These are phyloP conservation scores for Philonicus albiceps DNA, from an alignment of 2,888 invertebrate genomes.

Conservation along the genomic window DNA sequence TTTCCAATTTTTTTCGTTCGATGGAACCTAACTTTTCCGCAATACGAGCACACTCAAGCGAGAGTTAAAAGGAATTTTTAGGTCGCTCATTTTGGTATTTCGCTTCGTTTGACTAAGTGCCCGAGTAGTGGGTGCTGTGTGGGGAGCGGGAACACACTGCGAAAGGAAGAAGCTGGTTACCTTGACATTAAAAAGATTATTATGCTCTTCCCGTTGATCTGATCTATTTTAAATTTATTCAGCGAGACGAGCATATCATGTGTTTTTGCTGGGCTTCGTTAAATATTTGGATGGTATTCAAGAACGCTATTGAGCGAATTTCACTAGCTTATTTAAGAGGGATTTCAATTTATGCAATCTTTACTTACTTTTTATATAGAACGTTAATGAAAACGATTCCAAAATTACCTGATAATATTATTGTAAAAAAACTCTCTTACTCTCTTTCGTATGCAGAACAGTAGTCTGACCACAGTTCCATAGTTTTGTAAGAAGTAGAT, in stretches of 20 bases:
- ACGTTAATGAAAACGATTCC: too few relatives aligned
- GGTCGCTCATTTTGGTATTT: conserved; percentile 44
- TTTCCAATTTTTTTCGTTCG: conserved; percentile 43
- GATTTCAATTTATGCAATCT: neutral
- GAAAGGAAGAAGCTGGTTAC: neutral
- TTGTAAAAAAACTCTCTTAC: too few relatives aligned
- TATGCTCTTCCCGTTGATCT: neutral
- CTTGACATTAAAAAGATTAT: neutral
- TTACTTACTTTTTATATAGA: neutral
- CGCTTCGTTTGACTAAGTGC: conserved; percentile 42
- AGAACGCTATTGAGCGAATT: neutral
- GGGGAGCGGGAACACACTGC: neutral
- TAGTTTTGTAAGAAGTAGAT: too few relatives aligned
- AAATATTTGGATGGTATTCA: neutral
- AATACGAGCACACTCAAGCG: conserved; percentile 5
- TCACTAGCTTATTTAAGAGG: neutral
- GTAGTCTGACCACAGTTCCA: too few relatives aligned
- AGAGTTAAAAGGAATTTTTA: conserved; percentile 42
- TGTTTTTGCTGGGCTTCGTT: neutral
- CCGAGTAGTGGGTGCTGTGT: neutral
- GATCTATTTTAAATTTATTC: neutral
- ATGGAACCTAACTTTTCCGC: conserved; percentile 38
- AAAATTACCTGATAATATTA: too few relatives aligned
- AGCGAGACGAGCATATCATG: neutral
- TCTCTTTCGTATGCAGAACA: too few relatives aligned